Evolutionary conservation across 2,888 invertebrate genomes (phyloP).

Genomic region (Linnaemya tessellans): DNA sequence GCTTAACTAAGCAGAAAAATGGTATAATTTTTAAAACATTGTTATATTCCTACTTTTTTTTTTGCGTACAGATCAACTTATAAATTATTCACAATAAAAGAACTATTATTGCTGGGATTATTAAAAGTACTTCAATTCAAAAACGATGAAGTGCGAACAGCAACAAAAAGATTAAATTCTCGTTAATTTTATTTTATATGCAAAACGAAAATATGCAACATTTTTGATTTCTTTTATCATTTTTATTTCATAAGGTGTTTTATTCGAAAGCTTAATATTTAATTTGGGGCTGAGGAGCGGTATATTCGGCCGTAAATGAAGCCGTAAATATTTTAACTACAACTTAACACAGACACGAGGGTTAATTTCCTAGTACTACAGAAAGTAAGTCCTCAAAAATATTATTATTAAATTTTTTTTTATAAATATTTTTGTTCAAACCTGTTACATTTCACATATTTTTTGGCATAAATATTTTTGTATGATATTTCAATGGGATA

Average conservation of each 20-base stretch:
- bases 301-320: too few species aligned
- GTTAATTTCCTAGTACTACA: too few species aligned
- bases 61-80: not conserved
- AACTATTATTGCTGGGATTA: not conserved
- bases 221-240: not conserved
- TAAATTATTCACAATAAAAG: slow-evolving; percentile 7
- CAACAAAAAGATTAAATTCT: slow-evolving; percentile 19
- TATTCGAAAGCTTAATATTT: not conserved
- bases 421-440: too few species aligned
- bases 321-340: too few species aligned
- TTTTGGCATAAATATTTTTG: too few species aligned
- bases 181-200: not conserved
- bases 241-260: slow-evolving; percentile 22
- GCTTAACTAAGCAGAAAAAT: slow-evolving; percentile 62
- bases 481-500: too few species aligned
- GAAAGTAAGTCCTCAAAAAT: too few species aligned
- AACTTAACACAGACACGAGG: too few species aligned
- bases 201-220: not conserved
- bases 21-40: slow-evolving; percentile 4
- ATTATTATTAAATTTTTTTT: too few species aligned
- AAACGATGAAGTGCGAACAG: slow-evolving; percentile 13
- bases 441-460: too few species aligned
- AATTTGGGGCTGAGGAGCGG: too few species aligned
- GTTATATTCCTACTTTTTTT: not conserved
- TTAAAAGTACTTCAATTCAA: slow-evolving; percentile 5